These are phyloP conservation scores for Coryphaenoides rupestris DNA, from an alignment of 2,113 vertebrate genomes.

Conservation along the genomic window DNA sequence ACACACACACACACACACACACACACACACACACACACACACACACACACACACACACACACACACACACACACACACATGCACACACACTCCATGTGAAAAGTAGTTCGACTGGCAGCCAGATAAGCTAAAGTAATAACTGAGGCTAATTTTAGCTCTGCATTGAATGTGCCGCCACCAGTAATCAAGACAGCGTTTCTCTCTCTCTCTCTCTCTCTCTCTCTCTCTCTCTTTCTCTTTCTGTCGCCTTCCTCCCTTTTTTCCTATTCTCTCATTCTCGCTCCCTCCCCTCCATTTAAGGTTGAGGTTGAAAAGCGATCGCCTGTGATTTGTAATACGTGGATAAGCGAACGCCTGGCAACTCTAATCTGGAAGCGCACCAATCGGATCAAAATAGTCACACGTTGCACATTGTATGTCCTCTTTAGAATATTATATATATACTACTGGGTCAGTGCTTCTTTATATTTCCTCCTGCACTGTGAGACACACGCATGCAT, in stretches of 20 bases:
- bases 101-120: conserved; percentile 56
- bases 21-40: neutral
- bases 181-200: conserved; percentile 67
- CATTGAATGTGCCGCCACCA: conserved; percentile 61
- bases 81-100: conserved; percentile 34
- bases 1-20: conserved; percentile 5
- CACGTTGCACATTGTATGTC: too few relatives aligned
- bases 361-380: conserved; percentile 20
- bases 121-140: conserved; percentile 73
- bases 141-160: conserved; percentile 70
- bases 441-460: too few relatives aligned
- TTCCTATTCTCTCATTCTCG: too few relatives aligned
- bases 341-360: conserved; percentile 21
- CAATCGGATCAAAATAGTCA: conserved; percentile 5
- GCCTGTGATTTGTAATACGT: conserved; percentile 24
- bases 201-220: conserved; percentile 12
- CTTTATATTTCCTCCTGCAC: too few relatives aligned
- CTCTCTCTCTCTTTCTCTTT: conserved; percentile 15
- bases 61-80: conserved; percentile 20
- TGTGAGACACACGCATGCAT: conserved; percentile 1
- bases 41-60: neutral
- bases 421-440: too few relatives aligned
- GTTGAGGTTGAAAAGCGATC: too few relatives aligned
- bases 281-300: too few relatives aligned
- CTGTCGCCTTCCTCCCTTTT: too few relatives aligned